These are phyloP conservation scores for Philopedon plagiatum DNA, from an alignment of 2,888 invertebrate genomes.

Conservation along the genomic window DNA sequence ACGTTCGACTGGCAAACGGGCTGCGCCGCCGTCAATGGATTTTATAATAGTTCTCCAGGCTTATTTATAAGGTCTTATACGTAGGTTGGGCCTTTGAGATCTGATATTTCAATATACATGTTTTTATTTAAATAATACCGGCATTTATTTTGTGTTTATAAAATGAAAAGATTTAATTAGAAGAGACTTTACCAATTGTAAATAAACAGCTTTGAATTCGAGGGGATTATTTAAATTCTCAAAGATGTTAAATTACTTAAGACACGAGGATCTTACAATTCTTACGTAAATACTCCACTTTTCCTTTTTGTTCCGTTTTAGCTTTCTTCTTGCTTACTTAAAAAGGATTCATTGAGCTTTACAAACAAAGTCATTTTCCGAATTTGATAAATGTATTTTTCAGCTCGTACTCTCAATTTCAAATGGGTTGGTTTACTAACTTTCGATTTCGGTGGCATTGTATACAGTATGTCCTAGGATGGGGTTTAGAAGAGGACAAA, in stretches of 20 bases:
- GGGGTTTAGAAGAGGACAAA: too few relatives aligned
- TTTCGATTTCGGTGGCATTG: too few relatives aligned
- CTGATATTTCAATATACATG: neutral
- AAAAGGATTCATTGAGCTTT: neutral
- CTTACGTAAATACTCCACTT: neutral
- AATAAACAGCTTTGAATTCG: neutral
- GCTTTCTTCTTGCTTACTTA: neutral
- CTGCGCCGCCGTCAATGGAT: too few relatives aligned
- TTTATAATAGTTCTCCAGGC: too few relatives aligned
- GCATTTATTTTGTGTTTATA: neutral
- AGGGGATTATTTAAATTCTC: neutral
- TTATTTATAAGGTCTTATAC: too few relatives aligned
- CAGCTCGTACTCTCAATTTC: too few relatives aligned
- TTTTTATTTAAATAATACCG: neutral
- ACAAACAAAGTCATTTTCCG: neutral
- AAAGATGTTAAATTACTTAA: neutral
- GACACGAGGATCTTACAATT: neutral
- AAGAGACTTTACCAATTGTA: neutral
- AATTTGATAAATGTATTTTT: neutral
- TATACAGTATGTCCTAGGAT: too few relatives aligned
- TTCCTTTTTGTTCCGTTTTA: neutral
- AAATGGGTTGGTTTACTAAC: too few relatives aligned
- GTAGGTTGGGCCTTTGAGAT: too few relatives aligned
- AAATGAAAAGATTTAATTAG: neutral
- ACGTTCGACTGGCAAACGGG: too few relatives aligned